Conservation (phyloP, 2,888 invertebrate species). For the Ophion obscuratus region DNA sequence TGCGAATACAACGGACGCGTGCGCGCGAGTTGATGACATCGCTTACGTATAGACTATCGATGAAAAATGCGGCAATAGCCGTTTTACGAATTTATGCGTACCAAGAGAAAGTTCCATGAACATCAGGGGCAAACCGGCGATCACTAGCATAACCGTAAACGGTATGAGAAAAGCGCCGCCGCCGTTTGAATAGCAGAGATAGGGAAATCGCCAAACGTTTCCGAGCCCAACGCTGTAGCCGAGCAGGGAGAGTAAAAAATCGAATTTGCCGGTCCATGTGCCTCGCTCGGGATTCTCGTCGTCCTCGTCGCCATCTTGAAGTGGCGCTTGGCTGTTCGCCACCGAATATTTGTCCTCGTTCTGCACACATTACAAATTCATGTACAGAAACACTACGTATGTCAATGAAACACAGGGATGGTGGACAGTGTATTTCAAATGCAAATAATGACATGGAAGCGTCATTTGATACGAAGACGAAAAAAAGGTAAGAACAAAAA, state of each 20-base stretch:
- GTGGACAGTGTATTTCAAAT: too few species aligned
- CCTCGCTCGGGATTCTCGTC: slow-evolving; percentile 86
- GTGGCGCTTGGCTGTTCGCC: slow-evolving; percentile 84
- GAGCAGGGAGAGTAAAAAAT: slow-evolving; percentile 89
- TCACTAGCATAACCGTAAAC: slow-evolving; percentile 91
- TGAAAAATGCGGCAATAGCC: not conserved
- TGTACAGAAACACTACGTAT: not conserved
- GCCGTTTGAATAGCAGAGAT: slow-evolving; percentile 91
- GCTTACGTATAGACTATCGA: not conserved
- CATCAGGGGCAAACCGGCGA: slow-evolving; percentile 92
- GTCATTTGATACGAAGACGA: not conserved
- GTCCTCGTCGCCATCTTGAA: slow-evolving; percentile 81
- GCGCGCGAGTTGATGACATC: too few species aligned
- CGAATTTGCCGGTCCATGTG: slow-evolving; percentile 91
- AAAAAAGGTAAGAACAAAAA: not conserved
- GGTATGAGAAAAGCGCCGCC: slow-evolving; percentile 94
- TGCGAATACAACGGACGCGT: too few species aligned
- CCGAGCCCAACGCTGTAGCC: slow-evolving; percentile 91
- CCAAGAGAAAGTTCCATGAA: slow-evolving; percentile 94
- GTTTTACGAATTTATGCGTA: slow-evolving; percentile 45
- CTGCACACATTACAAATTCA: slow-evolving; percentile 70
- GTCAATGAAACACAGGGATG: not conserved
- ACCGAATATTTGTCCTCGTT: slow-evolving; percentile 84
- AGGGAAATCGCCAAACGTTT: slow-evolving; percentile 91
- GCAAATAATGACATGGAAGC: too few species aligned